Percentiles rank a stretch among this genome's conserved stretches.
Evolutionary conservation across 1,140 invertebrate species (phyloP).

Genomic region (Heliconius himera): DNA sequence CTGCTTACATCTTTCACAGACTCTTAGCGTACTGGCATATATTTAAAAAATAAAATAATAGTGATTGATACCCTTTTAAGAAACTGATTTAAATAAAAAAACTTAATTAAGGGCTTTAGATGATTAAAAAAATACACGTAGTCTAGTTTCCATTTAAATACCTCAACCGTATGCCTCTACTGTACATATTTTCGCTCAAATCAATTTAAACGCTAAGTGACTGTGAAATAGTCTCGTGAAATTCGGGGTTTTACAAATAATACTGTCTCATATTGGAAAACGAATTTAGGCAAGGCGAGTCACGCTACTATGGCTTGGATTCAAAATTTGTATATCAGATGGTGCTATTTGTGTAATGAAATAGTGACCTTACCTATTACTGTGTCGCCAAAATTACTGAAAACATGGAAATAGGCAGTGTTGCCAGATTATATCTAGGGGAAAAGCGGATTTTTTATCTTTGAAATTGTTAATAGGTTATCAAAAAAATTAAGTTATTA

Average conservation of each 20-base stretch:
- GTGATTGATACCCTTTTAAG: not conserved
- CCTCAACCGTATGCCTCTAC: conserved; percentile 20
- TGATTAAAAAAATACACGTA: not conserved
- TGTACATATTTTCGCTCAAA: conserved; percentile 37
- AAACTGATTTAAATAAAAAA: not conserved
- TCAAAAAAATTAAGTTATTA: too few relatives aligned
- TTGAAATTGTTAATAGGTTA: too few relatives aligned
- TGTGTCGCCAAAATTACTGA: not conserved
- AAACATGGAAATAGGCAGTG: too few relatives aligned
- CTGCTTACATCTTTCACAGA: conserved; percentile 38
- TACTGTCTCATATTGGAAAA: not conserved
- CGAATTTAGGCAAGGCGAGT: not conserved
- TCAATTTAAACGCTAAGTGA: conserved; percentile 37
- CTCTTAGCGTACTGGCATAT: conserved; percentile 41
- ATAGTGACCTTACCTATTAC: not conserved
- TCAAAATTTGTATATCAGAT: conserved; percentile 3
- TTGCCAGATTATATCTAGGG: too few relatives aligned
- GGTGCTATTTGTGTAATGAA: conserved; percentile 14
- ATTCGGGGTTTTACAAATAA: not conserved
- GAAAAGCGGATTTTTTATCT: too few relatives aligned
- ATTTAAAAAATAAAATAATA: not conserved
- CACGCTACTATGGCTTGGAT: not conserved
- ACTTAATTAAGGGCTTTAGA: not conserved
- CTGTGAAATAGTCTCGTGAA: conserved; percentile 28
- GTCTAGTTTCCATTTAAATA: conserved; percentile 24